Evolutionary conservation across 2,888 invertebrate genomes (phyloP).

Genomic region (Dynastes maya): DNA sequence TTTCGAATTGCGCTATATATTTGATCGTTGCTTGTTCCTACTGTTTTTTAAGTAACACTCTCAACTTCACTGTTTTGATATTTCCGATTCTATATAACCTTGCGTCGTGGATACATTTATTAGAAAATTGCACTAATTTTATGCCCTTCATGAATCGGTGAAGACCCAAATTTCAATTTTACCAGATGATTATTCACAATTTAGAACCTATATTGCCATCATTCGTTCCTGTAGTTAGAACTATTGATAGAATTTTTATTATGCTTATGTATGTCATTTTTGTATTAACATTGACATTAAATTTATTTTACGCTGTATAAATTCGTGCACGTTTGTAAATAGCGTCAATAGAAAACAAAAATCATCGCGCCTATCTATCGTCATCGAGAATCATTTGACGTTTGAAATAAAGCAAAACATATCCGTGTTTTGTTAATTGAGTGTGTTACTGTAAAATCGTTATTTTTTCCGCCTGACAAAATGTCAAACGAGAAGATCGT

Average conservation of each 20-base stretch:
- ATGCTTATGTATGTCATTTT: neutral
- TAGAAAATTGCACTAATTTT: too few relatives aligned
- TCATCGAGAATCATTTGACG: constrained; percentile 12
- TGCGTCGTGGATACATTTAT: too few relatives aligned
- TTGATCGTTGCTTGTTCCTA: too few relatives aligned
- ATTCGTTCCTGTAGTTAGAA: too few relatives aligned
- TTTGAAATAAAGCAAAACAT: constrained; percentile 30
- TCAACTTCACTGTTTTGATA: too few relatives aligned
- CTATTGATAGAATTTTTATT: too few relatives aligned
- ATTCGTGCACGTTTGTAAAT: constrained; percentile 15
- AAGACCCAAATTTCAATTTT: neutral
- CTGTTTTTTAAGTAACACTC: too few relatives aligned
- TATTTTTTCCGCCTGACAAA: constrained; percentile 51
- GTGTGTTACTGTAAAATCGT: constrained; percentile 46
- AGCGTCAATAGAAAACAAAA: constrained; percentile 20
- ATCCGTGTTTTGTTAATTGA: constrained; percentile 46
- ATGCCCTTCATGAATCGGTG: neutral
- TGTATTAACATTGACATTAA: constrained; percentile 5
- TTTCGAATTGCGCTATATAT: too few relatives aligned
- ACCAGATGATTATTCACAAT: neutral
- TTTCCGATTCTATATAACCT: too few relatives aligned
- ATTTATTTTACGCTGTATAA: constrained; percentile 36
- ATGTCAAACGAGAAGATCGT: constrained; percentile 35
- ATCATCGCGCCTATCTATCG: constrained; percentile 16
- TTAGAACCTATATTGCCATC: neutral